These are phyloP conservation scores for Corapipo altera DNA, from an alignment of 2,113 vertebrate genomes.

Conservation along the genomic window DNA sequence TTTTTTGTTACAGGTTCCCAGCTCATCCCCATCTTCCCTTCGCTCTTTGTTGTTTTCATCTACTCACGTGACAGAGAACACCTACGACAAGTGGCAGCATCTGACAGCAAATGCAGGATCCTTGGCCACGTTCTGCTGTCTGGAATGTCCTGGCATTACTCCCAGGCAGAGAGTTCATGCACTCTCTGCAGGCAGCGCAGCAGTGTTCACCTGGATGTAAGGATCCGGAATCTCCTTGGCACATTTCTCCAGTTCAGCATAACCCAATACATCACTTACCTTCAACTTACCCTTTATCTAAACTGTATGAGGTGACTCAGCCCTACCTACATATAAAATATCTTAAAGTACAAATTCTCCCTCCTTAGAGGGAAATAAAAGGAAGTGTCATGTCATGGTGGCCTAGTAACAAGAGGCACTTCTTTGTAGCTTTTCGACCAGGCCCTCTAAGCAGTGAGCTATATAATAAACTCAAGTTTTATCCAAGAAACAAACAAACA, in stretches of 20 bases:
- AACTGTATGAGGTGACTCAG: neutral
- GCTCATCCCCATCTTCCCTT: neutral
- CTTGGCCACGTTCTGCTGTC: neutral
- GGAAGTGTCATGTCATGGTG: neutral
- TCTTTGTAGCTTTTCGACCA: neutral
- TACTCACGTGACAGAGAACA: neutral
- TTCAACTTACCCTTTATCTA: neutral
- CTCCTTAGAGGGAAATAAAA: neutral
- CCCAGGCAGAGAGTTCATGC: neutral
- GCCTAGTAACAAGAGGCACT: neutral
- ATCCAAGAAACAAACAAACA: neutral
- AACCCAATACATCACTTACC: neutral
- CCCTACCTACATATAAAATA: neutral
- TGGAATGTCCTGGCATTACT: neutral
- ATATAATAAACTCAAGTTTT: neutral
- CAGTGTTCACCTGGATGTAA: neutral
- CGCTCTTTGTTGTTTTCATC: neutral
- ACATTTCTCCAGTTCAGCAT: accelerated
- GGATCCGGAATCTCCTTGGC: neutral
- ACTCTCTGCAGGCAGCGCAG: neutral
- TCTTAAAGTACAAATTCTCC: neutral
- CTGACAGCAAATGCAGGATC: neutral
- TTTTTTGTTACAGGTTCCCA: neutral
- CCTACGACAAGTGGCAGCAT: neutral
- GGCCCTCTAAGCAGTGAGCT: neutral